These are phyloP conservation scores for Bradynema listronoti DNA, from an alignment of 1,140 invertebrate genomes.

Conservation along the genomic window DNA sequence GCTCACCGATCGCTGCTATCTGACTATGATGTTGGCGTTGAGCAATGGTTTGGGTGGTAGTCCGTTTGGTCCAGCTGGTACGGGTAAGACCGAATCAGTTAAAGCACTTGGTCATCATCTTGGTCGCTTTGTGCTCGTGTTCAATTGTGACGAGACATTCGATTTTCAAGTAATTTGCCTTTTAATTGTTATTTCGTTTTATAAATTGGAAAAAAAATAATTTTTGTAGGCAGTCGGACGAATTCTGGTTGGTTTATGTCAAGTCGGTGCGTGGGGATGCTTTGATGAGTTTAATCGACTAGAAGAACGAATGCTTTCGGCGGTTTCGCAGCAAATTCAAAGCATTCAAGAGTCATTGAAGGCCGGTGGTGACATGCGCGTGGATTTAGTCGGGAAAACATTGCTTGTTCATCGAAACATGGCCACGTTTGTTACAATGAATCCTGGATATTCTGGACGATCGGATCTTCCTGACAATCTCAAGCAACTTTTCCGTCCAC, in stretches of 20 bases:
- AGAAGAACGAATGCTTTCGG: constrained; percentile 97
- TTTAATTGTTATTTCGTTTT: too few species aligned
- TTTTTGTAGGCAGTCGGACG: constrained; percentile 72
- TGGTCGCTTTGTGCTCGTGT: constrained; percentile 94
- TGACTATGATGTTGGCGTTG: constrained; percentile 98
- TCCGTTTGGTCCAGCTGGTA: constrained; percentile 58
- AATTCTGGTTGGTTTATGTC: constrained; percentile 91
- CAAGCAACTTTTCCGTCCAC: constrained; percentile 90
- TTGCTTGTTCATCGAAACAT: constrained; percentile 94
- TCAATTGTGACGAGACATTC: constrained; percentile 99
- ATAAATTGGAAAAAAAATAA: neutral
- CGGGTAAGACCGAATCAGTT: constrained; percentile 92
- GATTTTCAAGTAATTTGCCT: constrained; percentile 73
- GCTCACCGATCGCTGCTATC: constrained; percentile 91
- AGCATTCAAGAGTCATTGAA: constrained; percentile 91
- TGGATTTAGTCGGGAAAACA: constrained; percentile 93
- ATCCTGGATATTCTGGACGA: constrained; percentile 95
- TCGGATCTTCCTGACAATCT: constrained; percentile 97
- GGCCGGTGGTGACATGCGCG: constrained; percentile 59
- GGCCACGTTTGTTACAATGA: constrained; percentile 99
- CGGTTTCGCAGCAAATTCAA: constrained; percentile 97
- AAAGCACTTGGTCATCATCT: constrained; percentile 97
- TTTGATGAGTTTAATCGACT: constrained; percentile 99
- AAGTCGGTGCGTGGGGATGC: constrained; percentile 98
- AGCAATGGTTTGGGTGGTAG: constrained; percentile 67